Base-by-base conservation (phyloP, 2,888 invertebrate genomes). In the Tribolium freemani region DNA sequence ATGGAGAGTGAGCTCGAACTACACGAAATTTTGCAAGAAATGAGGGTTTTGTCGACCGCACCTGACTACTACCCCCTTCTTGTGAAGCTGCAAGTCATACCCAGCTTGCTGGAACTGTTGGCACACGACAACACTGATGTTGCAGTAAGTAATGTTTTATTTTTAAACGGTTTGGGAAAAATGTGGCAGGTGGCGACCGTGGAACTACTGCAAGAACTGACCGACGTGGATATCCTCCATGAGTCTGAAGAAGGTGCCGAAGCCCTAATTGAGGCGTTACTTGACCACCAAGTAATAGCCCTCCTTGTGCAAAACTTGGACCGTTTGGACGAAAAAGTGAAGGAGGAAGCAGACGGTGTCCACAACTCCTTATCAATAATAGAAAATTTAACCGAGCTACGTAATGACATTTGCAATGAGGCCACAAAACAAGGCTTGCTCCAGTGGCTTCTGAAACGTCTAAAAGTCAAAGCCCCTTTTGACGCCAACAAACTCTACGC, bases 91-190 rank as follows among this genome's bases (percentile, higher is more conserved):
- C 94, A 95, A 81, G 94, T 96, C 60, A 90, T 99, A 44, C 94
- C 96, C 72, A 96, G 96, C 60, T 86, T 99, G n/a, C 87, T 99
- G 46, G 97, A 98, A 83, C 89, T 99, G 68, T 87, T 99, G 6
- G 92, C 95, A 16, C 99, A 99, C 88, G 98, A 99, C 82, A 99
- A 99, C 86, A 96, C 97, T 51, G 99, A 96, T 87, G 93, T 98
- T 75, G 84, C 86, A 11, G 86, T 86, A 81, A 82, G 84, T 82
- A 56, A n/a, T n/a, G n/a, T n/a, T n/a, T n/a, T n/a, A n/a, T n/a
- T n/a, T n/a, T n/a, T n/a, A n/a, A n/a, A n/a, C n/a, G n/a, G n/a
- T n/a, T n/a, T n/a, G n/a, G n/a, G n/a, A n/a, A n/a, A 61, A 31
- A 48, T 13, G 13, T 76, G 78, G 45, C 57, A 85, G 85, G 85